Evolutionary conservation across 2,113 vertebrate genomes (phyloP).

Genomic region (Coreoperca whiteheadi): DNA sequence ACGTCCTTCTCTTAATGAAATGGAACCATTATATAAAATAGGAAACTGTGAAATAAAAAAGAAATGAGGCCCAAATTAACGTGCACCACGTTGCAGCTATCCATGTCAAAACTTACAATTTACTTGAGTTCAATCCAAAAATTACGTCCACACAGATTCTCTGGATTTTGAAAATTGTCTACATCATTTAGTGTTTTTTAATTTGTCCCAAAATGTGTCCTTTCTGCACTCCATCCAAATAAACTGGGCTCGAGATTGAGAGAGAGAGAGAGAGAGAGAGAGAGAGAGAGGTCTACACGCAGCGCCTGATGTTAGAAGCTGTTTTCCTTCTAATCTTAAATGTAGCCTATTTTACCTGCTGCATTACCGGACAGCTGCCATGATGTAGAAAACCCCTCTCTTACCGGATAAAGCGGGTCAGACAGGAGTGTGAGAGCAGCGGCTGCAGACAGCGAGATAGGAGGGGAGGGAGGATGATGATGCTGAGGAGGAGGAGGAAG

Average conservation of each 20-base stretch:
- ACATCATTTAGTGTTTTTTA: neutral
- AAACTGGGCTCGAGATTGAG: conserved; percentile 10
- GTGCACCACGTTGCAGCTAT: neutral
- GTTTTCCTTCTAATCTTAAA: neutral
- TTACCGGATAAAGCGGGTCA: conserved; percentile 59
- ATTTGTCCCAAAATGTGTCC: neutral
- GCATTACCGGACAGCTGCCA: conserved; percentile 2
- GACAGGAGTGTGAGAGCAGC: conserved; percentile 49
- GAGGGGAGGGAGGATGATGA: conserved; percentile 27
- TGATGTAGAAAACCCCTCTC: conserved; percentile 15
- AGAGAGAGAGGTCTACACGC: neutral
- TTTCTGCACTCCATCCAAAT: conserved; percentile 19
- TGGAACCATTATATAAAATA: neutral
- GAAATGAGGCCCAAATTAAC: neutral
- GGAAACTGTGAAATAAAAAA: neutral
- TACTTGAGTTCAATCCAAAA: conserved; percentile 4
- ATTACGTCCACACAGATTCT: neutral
- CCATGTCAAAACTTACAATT: conserved; percentile 27
- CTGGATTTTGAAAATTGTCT: conserved; percentile 17
- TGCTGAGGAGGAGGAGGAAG: conserved; percentile 38
- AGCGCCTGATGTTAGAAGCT: neutral
- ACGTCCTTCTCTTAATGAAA: neutral
- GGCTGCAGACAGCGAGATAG: conserved; percentile 52
- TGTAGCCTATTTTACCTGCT: neutral
- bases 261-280: neutral